Evolutionary conservation across 2,797 vertebrate genomes (phyloP).

Genomic region (Rhyacichthys aspro): DNA sequence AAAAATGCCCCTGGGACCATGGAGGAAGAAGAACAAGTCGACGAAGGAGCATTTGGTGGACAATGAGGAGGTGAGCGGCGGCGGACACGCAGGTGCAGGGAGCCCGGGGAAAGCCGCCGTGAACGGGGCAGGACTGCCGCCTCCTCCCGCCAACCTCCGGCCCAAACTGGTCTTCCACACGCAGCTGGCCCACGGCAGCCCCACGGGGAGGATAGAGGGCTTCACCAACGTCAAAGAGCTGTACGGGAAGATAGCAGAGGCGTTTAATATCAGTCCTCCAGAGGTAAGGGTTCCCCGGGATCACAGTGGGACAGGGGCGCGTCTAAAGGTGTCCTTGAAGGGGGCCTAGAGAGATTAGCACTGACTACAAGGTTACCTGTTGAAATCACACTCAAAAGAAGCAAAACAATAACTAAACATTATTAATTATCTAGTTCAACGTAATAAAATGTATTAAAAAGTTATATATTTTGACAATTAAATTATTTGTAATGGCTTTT

Average conservation of each 20-base stretch:
- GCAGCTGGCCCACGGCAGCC: conserved; percentile 96
- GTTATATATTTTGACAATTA: no score
- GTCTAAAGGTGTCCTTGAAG: no score
- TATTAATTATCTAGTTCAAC: no score
- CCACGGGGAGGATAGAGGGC: conserved; percentile 91
- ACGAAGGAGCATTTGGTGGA: conserved; percentile 87
- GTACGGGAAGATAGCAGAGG: conserved; percentile 84
- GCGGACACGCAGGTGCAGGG: conserved; percentile 71
- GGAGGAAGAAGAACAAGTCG: conserved; percentile 79
- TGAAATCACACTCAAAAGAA: no score
- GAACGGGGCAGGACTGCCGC: conserved; percentile 75
- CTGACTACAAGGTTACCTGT: not conserved
- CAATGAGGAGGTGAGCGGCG: conserved; percentile 80
- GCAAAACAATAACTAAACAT: no score
- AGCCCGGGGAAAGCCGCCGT: conserved; percentile 64
- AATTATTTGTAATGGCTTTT: no score
- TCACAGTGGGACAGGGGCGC: no score
- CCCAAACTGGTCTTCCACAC: conserved; percentile 90
- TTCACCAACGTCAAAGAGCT: conserved; percentile 90
- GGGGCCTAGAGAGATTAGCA: not conserved
- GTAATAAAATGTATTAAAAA: no score
- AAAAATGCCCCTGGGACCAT: conserved; percentile 89
- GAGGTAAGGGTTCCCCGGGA: conserved; percentile 76
- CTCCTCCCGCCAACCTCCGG: conserved; percentile 73
- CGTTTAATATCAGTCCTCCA: conserved; percentile 81